A percentile compares a stretch with the other conserved stretches of the same genome.
Evolutionary conservation across 2,797 vertebrate species (phyloP).

Genomic region (Pelodytes ibericus): DNA sequence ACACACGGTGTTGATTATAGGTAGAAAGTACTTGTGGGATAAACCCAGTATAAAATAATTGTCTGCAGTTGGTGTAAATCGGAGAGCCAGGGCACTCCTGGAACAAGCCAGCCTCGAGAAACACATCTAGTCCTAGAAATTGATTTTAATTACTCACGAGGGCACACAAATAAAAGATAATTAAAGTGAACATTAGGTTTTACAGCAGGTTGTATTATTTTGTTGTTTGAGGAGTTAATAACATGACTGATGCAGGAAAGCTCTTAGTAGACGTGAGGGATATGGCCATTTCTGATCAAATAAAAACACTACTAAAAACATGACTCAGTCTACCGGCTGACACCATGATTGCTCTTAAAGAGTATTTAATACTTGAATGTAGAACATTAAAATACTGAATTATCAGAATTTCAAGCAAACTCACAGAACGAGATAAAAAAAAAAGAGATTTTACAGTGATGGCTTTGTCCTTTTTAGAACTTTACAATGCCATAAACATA

Average conservation of each 20-base stretch:
- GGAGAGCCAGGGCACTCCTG: slow-evolving; percentile 15
- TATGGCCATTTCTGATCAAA: slow-evolving; percentile 11
- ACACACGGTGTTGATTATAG: too few species aligned
- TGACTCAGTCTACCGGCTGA: slow-evolving; percentile 1
- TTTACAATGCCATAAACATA: too few species aligned
- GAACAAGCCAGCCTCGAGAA: slow-evolving; percentile 38
- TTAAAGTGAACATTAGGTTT: slow-evolving; percentile 60
- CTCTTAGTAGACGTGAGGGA: slow-evolving; percentile 31
- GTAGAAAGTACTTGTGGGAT: too few species aligned
- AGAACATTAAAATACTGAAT: too few species aligned
- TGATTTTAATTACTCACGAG: slow-evolving; percentile 62
- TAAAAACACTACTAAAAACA: slow-evolving; percentile 15
- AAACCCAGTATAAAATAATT: slow-evolving; percentile 15
- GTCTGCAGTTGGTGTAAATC: slow-evolving; percentile 19
- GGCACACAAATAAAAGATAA: slow-evolving; percentile 60
- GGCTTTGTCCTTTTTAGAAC: too few species aligned
- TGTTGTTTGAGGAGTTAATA: slow-evolving; percentile 57
- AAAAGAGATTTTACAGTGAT: too few species aligned
- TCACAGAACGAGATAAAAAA: too few species aligned
- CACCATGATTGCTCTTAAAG: too few species aligned
- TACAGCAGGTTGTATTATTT: slow-evolving; percentile 59
- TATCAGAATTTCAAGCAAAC: too few species aligned
- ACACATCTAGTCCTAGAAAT: slow-evolving; percentile 59
- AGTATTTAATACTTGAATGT: too few species aligned
- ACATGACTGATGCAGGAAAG: slow-evolving; percentile 49